A percentile compares a stretch with the other conserved stretches of the same genome.
Evolutionary conservation across 2,888 invertebrate genomes (phyloP).

Genomic region (Coecobrya sp.): DNA sequence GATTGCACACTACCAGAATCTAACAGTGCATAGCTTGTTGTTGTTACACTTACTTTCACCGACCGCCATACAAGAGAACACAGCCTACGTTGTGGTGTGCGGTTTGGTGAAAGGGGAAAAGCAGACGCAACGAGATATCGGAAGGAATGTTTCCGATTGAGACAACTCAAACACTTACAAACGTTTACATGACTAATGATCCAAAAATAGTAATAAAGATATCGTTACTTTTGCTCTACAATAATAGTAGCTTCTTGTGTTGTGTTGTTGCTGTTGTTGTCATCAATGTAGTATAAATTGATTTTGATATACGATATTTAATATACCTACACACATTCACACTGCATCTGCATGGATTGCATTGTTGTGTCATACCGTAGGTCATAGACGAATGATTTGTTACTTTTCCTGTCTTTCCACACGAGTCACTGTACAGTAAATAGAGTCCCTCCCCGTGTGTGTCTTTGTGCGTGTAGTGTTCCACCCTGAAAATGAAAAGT

Average conservation of each 20-base stretch:
- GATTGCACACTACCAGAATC: conserved; percentile 37
- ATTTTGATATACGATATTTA: conserved; percentile 13
- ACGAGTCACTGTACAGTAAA: conserved; percentile 2
- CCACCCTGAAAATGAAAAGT: neutral
- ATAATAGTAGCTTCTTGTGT: neutral
- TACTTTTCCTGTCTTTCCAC: conserved; percentile 33
- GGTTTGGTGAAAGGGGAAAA: neutral
- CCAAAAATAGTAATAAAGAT: conserved; percentile 82
- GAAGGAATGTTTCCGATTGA: conserved; percentile 62
- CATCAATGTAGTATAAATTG: neutral
- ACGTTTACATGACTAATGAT: conserved; percentile 80
- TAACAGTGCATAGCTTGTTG: neutral
- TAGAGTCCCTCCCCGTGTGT: neutral
- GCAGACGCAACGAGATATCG: conserved; percentile 28
- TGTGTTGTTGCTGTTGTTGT: neutral
- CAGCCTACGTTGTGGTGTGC: neutral
- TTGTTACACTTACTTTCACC: neutral
- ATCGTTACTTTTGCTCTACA: conserved; percentile 36
- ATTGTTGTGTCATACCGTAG: conserved; percentile 58
- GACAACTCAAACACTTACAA: conserved; percentile 72
- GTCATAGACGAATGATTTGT: conserved; percentile 73
- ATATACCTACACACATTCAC: neutral
- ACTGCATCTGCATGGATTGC: conserved; percentile 30
- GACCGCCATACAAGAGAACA: neutral
- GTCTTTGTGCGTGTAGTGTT: conserved; percentile 9